Evolutionary conservation across 1,140 invertebrate genomes (phyloP), one percentile per base, ranked within the genome.

Genomic region (Lordiphosa collinella): DNA sequence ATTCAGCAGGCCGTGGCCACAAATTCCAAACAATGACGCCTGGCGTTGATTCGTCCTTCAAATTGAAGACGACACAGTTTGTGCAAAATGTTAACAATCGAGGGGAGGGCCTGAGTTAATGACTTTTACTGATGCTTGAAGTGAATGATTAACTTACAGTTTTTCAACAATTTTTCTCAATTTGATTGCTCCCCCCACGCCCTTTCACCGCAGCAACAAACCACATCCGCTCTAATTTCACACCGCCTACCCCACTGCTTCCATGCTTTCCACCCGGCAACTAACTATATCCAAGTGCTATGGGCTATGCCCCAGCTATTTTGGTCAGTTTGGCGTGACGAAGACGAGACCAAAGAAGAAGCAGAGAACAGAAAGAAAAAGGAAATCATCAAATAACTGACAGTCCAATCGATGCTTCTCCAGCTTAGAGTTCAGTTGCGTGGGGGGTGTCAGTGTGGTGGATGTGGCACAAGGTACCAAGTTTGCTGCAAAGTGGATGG

Each of bases 321-420:
- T 70, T 46, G 58, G 63, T 62, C 57, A 62, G 63, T 35, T 62
- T 70, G 52, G 57, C 48, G 56, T 66, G 52, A 61, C 62, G 57
- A 41, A 54, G 55, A 44, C 32, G 63, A 44, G 46, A 11, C 34
- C 25, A 36, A 29, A 37, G 34, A 9, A 16, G 18, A 18, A 41
- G 31, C 18, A 34, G 48, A 60, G 40, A 14, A 52, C 40, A 37
- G 41, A 48, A 29, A 29, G 35, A 54, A 70, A 34, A 43, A 53
- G 63, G 66, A 63, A 70, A 70, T 70, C 63, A 41, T 70, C 57
- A 55, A 56, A 70, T 66, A 70, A 66, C 66, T 61, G 67, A 66
- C 62, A 70, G 63, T 61, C 63, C 57, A 66, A 70, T 70, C 57
- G 67, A 62, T 48, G 67, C 57, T 7, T 8, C 34, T 16, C 22